These are phyloP conservation scores for Lepidothrix coronata DNA, from an alignment of 2,113 vertebrate genomes.

Conservation along the genomic window DNA sequence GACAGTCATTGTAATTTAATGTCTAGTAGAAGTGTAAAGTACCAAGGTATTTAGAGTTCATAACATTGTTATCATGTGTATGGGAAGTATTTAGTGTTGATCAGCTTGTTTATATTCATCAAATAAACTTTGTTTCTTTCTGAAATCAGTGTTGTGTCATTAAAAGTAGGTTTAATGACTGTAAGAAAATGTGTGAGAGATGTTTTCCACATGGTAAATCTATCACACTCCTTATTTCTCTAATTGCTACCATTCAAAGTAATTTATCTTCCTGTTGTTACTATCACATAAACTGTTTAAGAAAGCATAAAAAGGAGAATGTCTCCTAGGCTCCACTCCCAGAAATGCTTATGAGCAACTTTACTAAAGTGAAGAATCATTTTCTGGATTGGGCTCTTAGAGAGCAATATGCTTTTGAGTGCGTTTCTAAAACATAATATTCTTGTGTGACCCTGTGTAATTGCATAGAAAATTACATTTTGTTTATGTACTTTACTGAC, in stretches of 20 bases:
- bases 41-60: slow-evolving; percentile 78
- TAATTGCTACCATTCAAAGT: slow-evolving; percentile 66
- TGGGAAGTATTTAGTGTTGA: slow-evolving; percentile 86
- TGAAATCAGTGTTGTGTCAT: slow-evolving; percentile 67
- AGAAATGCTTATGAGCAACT: slow-evolving; percentile 3
- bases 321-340: slow-evolving; percentile 30
- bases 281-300: slow-evolving; percentile 67
- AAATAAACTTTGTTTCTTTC: slow-evolving; percentile 92
- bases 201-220: slow-evolving; percentile 70
- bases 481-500: slow-evolving; percentile 59
- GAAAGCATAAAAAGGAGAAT: slow-evolving; percentile 61
- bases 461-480: slow-evolving; percentile 56
- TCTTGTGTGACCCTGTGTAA: slow-evolving; percentile 66
- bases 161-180: slow-evolving; percentile 52
- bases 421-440: slow-evolving; percentile 63
- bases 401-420: slow-evolving; percentile 53
- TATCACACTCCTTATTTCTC: slow-evolving; percentile 56
- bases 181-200: slow-evolving; percentile 58
- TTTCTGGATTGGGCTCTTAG: slow-evolving; percentile 43
- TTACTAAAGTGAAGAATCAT: slow-evolving; percentile 19
- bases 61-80: slow-evolving; percentile 82
- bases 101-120: slow-evolving; percentile 88
- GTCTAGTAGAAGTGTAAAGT: slow-evolving; percentile 80
- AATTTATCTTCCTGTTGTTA: slow-evolving; percentile 70
- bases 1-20: slow-evolving; percentile 81